phyloP scores from a whole-genome alignment of 2,888 invertebrate genomes.

The Acrocera orbiculus region DNA sequence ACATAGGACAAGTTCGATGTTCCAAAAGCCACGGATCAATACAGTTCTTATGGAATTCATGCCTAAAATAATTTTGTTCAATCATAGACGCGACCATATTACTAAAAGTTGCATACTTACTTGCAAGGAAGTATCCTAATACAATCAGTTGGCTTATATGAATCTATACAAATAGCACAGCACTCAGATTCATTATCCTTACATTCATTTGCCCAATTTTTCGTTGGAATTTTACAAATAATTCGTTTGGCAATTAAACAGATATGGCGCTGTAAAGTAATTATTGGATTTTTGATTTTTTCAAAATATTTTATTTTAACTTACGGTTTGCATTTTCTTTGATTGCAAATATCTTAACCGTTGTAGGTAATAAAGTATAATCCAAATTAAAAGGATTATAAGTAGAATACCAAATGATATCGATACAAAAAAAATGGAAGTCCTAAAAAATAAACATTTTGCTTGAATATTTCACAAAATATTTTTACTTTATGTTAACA shows the following conservation, averaged over 20 bases:
- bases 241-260: conserved; percentile 90
- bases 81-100: too few relatives aligned
- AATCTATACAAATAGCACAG: conserved; percentile 90
- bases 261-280: conserved; percentile 74
- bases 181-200: conserved; percentile 77
- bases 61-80: conserved; percentile 48
- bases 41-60: conserved; percentile 89
- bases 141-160: conserved; percentile 72
- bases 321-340: conserved; percentile 80
- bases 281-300: conserved; percentile 1
- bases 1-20: conserved; percentile 92
- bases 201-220: conserved; percentile 70
- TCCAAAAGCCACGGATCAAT: conserved; percentile 93
- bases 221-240: conserved; percentile 80
- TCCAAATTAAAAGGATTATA: conserved; percentile 88
- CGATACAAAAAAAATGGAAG: conserved; percentile 85
- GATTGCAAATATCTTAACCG: conserved; percentile 86
- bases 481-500: too few relatives aligned
- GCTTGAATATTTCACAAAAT: too few relatives aligned
- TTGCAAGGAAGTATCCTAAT: conserved; percentile 81
- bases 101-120: conserved; percentile 44
- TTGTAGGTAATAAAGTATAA: conserved; percentile 92
- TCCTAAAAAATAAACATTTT: conserved; percentile 45
- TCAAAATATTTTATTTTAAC: conserved; percentile 20
- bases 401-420: conserved; percentile 89